A percentile compares a stretch with the other conserved stretches of the same genome.
These are phyloP conservation scores for Heliocidaris erythrogramma DNA, from an alignment of 35 echinoderm and acorn worm species.

Conservation along the genomic window DNA sequence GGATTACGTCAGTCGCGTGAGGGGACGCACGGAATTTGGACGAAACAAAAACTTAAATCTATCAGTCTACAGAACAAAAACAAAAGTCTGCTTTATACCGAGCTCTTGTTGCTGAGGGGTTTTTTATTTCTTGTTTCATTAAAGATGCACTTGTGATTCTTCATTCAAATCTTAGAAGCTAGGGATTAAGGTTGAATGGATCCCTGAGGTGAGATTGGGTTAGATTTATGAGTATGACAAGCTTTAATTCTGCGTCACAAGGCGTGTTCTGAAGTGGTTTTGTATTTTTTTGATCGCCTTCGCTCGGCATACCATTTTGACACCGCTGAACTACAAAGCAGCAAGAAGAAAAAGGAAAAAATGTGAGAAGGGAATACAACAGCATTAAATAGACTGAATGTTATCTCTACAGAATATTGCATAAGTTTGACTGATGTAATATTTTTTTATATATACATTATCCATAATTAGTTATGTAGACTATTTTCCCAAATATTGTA, in stretches of 20 bases:
- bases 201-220: not conserved
- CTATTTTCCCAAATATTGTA: too few species aligned
- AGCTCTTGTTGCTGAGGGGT: too few species aligned
- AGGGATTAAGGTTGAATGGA: not conserved
- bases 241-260: not conserved
- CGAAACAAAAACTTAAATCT: not conserved
- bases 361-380: too few species aligned
- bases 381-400: too few species aligned
- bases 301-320: not conserved
- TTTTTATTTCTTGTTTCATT: not conserved
- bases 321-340: not conserved
- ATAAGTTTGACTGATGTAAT: too few species aligned
- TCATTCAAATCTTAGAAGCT: not conserved
- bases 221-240: constrained; percentile 4
- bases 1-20: not conserved
- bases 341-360: not conserved
- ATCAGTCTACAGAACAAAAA: not conserved
- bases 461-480: too few species aligned
- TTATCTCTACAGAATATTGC: too few species aligned
- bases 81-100: not conserved
- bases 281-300: not conserved
- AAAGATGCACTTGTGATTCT: not conserved
- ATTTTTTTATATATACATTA: too few species aligned
- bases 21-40: not conserved
- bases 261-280: not conserved